Evolutionary conservation across 2,888 invertebrate species (phyloP).

Genomic region (Spisula solida): DNA sequence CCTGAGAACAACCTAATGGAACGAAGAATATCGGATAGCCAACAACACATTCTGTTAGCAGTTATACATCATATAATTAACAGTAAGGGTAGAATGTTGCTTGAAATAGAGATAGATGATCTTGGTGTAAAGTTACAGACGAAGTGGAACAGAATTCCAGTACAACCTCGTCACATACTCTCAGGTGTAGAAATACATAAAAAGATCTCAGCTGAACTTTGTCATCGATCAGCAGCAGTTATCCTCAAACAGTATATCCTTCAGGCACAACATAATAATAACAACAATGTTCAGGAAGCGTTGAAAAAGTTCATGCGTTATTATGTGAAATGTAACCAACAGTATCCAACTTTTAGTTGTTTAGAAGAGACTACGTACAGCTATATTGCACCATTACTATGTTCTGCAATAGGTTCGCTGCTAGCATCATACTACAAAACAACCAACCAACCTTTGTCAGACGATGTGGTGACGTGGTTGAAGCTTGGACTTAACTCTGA

Average conservation of each 20-base stretch:
- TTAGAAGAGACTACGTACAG: neutral
- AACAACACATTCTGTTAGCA: neutral
- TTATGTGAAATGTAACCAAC: neutral
- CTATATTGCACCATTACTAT: neutral
- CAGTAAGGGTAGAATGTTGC: neutral
- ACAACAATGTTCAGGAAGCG: neutral
- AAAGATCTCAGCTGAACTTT: neutral
- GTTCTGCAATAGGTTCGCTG: neutral
- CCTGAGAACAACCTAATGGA: constrained; percentile 25
- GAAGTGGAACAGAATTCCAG: neutral
- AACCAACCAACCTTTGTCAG: neutral
- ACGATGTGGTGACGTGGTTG: neutral
- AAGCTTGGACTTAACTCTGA: neutral
- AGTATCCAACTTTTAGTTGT: neutral
- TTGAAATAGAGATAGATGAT: neutral
- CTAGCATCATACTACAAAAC: neutral
- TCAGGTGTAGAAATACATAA: neutral
- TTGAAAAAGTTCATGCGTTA: neutral
- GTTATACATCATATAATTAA: neutral
- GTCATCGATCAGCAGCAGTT: neutral
- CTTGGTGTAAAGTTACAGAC: neutral
- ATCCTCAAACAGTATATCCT: neutral
- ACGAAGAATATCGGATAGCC: neutral
- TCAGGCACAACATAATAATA: neutral
- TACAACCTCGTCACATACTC: neutral